Evolutionary conservation across 2,797 vertebrate genomes (phyloP).

Genomic region (Sarcoramphus papa): DNA sequence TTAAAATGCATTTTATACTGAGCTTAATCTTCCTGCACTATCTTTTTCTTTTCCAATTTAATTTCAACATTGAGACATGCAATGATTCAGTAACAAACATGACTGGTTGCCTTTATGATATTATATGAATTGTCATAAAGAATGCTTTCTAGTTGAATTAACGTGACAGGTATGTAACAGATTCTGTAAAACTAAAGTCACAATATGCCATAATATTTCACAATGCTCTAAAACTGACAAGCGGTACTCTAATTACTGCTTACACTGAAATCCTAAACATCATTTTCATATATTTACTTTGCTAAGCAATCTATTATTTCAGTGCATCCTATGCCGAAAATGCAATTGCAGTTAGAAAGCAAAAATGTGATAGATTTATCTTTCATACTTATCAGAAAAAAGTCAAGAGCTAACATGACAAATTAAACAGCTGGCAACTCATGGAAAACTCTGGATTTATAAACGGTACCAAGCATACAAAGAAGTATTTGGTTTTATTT

Average conservation of each 20-base stretch:
- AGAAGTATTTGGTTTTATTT: neutral
- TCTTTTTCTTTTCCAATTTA: conserved; percentile 42
- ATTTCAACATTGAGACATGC: conserved; percentile 44
- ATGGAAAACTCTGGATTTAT: neutral
- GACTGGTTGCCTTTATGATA: conserved; percentile 69
- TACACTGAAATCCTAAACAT: conserved; percentile 58
- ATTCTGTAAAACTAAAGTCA: conserved; percentile 69
- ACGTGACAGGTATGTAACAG: conserved; percentile 69
- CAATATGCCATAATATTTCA: conserved; percentile 75
- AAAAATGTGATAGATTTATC: conserved; percentile 42
- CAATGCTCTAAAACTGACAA: conserved; percentile 63
- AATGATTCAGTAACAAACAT: conserved; percentile 64
- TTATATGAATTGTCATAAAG: conserved; percentile 68
- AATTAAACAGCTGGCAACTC: conserved; percentile 30
- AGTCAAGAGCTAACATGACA: conserved; percentile 10
- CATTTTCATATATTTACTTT: conserved; percentile 57
- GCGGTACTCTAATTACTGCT: conserved; percentile 57
- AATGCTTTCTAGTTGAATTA: conserved; percentile 69
- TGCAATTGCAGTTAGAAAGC: conserved; percentile 8
- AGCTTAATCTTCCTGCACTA: neutral
- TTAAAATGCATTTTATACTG: conserved; percentile 31
- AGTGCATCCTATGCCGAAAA: conserved; percentile 18
- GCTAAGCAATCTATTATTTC: conserved; percentile 64
- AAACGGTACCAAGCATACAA: neutral
- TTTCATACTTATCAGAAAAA: conserved; percentile 43